Evolutionary conservation across 2,797 vertebrate species (phyloP).

Genomic region (Trematomus bernacchii): DNA sequence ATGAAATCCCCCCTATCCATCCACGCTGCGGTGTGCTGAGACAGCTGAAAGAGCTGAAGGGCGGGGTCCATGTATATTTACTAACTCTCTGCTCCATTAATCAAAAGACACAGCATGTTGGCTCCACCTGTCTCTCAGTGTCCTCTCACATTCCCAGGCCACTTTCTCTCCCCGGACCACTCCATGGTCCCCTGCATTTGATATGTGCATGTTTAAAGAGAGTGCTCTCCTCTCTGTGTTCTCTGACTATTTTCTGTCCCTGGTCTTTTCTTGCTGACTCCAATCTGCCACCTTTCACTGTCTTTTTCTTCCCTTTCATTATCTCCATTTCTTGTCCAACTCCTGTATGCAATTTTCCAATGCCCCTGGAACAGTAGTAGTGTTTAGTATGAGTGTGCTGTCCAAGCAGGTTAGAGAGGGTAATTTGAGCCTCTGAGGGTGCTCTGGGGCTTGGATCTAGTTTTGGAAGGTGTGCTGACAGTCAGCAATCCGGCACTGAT

Average conservation of each 20-base stretch:
- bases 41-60: constrained; percentile 79
- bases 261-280: constrained; percentile 76
- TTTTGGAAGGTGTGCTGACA: constrained; percentile 80
- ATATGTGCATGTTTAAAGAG: constrained; percentile 81
- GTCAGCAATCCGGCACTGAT: constrained; percentile 79
- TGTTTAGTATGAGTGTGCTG: constrained; percentile 63
- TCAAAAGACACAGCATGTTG: constrained; percentile 78
- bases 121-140: constrained; percentile 82
- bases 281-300: constrained; percentile 52
- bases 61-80: constrained; percentile 87
- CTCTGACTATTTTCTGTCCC: constrained; percentile 48
- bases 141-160: constrained; percentile 72
- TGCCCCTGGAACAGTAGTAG: constrained; percentile 45
- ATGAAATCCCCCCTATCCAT: constrained; percentile 62
- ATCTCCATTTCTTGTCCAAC: constrained; percentile 31
- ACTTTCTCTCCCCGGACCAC: constrained; percentile 71
- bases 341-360: constrained; percentile 46
- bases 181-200: constrained; percentile 60
- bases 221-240: constrained; percentile 49
- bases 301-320: constrained; percentile 14
- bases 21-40: constrained; percentile 75
- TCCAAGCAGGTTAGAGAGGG: constrained; percentile 73
- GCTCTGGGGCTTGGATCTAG: constrained; percentile 67
- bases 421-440: constrained; percentile 78
- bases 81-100: constrained; percentile 81